Conservation (phyloP, 2,797 vertebrate genomes). For the Scleropages formosus region DNA sequence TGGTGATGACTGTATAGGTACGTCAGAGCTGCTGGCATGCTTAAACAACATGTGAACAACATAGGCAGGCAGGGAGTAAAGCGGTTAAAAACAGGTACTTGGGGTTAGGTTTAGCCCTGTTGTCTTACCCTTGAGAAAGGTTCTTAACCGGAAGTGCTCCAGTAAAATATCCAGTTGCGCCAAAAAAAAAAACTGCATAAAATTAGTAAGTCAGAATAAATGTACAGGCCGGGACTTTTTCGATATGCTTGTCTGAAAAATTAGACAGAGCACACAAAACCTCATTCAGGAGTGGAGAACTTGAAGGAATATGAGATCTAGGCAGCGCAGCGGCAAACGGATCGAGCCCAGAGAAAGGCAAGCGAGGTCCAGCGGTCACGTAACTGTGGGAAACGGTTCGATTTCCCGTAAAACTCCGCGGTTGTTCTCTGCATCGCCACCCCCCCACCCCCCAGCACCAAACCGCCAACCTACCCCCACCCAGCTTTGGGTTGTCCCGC, state of each 20-base stretch:
- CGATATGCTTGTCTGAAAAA: slow-evolving; percentile 41
- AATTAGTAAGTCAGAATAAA: too few relatives aligned
- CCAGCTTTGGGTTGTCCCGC: slow-evolving; percentile 51
- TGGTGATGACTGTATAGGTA: too few relatives aligned
- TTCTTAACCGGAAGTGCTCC: too few relatives aligned
- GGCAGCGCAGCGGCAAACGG: slow-evolving; percentile 30
- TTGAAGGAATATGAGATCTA: slow-evolving; percentile 17
- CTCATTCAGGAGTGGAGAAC: slow-evolving; percentile 41
- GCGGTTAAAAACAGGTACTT: too few relatives aligned
- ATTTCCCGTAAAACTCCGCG: slow-evolving; percentile 68
- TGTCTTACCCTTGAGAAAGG: too few relatives aligned
- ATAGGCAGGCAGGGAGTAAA: too few relatives aligned
- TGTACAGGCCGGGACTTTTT: too few relatives aligned
- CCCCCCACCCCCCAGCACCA: neutral
- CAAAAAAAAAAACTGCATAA: too few relatives aligned
- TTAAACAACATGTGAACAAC: too few relatives aligned
- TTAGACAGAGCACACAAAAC: slow-evolving; percentile 52
- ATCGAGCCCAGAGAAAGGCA: slow-evolving; percentile 43
- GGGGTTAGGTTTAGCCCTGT: too few relatives aligned
- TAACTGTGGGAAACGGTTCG: slow-evolving; percentile 52
- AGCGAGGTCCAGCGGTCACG: slow-evolving; percentile 49
- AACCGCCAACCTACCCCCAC: slow-evolving; percentile 20
- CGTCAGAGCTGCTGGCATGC: too few relatives aligned
- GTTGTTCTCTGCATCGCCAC: slow-evolving; percentile 49
- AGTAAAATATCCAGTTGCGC: too few relatives aligned